These are phyloP conservation scores for Latrodectus elegans DNA, from an alignment of 2,888 invertebrate genomes.

Conservation along the genomic window DNA sequence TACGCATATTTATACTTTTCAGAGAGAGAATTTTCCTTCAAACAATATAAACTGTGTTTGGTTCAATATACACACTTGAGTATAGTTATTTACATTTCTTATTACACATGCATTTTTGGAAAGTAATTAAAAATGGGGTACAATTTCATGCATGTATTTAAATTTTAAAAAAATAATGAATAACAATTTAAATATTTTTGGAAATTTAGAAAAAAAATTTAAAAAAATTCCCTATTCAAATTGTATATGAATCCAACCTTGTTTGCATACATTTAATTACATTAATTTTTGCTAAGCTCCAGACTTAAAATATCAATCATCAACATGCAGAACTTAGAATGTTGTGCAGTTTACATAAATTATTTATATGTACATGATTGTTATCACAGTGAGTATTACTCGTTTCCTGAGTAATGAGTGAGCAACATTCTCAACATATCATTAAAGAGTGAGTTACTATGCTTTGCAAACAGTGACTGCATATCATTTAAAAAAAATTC, in stretches of 20 bases:
- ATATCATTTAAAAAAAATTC: not conserved
- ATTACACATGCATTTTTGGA: no score
- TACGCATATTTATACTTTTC: no score
- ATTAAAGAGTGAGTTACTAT: slow-evolving; percentile 16
- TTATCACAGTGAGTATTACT: slow-evolving; percentile 68
- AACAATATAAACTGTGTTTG: no score
- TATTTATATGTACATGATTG: slow-evolving; percentile 68
- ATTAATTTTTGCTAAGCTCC: slow-evolving; percentile 60
- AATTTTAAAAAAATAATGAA: no score
- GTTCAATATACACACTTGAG: no score
- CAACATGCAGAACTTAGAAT: slow-evolving; percentile 59
- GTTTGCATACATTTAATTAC: slow-evolving; percentile 31
- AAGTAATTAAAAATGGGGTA: no score
- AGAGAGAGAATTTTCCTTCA: no score
- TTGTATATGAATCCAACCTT: slow-evolving; percentile 40
- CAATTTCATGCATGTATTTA: no score
- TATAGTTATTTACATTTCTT: no score
- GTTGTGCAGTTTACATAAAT: slow-evolving; percentile 66
- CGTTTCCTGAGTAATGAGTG: slow-evolving; percentile 67
- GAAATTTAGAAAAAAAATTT: no score
- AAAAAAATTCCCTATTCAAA: no score
- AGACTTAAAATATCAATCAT: slow-evolving; percentile 44
- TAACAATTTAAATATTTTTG: no score
- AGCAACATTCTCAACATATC: slow-evolving; percentile 64
- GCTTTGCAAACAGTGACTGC: not conserved